A percentile compares a stretch with the other conserved stretches of the same genome.
These are phyloP conservation scores for Pterocles orientalis DNA, from an alignment of 2,113 vertebrate genomes.

Conservation along the genomic window DNA sequence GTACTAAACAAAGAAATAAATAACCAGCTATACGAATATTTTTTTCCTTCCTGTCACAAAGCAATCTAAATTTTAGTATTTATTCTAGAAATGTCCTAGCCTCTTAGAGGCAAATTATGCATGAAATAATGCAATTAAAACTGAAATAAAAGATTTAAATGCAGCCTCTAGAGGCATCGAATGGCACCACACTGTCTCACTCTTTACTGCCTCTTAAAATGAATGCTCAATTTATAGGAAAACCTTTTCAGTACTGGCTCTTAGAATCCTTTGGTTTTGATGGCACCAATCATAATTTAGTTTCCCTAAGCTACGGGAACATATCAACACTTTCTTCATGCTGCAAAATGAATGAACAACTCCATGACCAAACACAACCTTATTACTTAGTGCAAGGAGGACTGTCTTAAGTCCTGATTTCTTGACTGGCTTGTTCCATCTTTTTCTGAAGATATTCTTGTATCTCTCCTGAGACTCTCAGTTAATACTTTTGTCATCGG, in stretches of 20 bases:
- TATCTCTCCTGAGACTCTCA: not conserved
- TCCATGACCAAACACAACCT: not conserved
- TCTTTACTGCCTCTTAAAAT: slow-evolving; percentile 48
- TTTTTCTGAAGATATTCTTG: not conserved
- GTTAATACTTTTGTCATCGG: not conserved
- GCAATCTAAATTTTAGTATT: slow-evolving; percentile 53
- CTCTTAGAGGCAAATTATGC: slow-evolving; percentile 63
- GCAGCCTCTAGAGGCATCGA: slow-evolving; percentile 34
- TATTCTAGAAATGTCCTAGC: slow-evolving; percentile 42
- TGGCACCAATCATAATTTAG: slow-evolving; percentile 4
- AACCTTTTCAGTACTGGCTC: not conserved
- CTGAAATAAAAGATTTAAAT: slow-evolving; percentile 65
- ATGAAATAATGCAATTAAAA: slow-evolving; percentile 66
- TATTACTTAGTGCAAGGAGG: not conserved
- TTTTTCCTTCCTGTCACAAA: slow-evolving; percentile 36
- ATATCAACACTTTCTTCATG: not conserved
- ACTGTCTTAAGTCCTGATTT: not conserved
- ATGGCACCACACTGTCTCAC: slow-evolving; percentile 54
- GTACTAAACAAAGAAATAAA: slow-evolving; percentile 61
- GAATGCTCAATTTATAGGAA: slow-evolving; percentile 50
- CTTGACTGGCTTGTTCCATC: not conserved
- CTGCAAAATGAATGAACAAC: not conserved
- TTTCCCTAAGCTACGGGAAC: not conserved
- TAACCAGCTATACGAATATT: slow-evolving; percentile 15
- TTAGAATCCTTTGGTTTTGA: not conserved